These are phyloP conservation scores for Drosophila ohnishii DNA, from an alignment of 1,140 invertebrate genomes.

Conservation along the genomic window DNA sequence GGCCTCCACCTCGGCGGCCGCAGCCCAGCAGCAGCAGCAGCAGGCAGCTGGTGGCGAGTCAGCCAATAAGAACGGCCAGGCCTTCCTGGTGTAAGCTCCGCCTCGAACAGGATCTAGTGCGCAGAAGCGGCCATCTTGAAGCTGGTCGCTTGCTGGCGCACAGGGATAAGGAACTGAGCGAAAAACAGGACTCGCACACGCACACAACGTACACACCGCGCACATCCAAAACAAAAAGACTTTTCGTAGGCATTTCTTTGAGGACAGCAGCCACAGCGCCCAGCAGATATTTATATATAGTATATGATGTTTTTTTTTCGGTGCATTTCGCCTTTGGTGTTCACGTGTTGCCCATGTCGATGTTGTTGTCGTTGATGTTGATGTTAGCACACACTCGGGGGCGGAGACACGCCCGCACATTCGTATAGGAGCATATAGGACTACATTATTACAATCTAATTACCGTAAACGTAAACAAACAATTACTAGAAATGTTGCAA, in stretches of 20 bases:
- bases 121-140: constrained; percentile 74
- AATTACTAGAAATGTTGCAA: constrained; percentile 78
- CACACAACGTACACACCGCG: constrained; percentile 24
- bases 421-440: constrained; percentile 47
- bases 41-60: constrained; percentile 50
- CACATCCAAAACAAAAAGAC: constrained; percentile 63
- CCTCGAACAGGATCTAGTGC: constrained; percentile 55
- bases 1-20: constrained; percentile 76
- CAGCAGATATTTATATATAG: constrained; percentile 39
- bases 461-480: constrained; percentile 49
- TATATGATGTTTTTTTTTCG: constrained; percentile 34
- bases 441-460: constrained; percentile 53
- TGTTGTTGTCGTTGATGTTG: constrained; percentile 48
- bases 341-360: constrained; percentile 48
- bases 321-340: constrained; percentile 64
- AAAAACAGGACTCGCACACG: constrained; percentile 15
- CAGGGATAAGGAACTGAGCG: constrained; percentile 22
- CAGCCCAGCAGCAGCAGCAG: constrained; percentile 65
- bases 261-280: constrained; percentile 5
- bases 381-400: constrained; percentile 48
- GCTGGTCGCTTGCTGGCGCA: constrained; percentile 59
- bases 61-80: constrained; percentile 72
- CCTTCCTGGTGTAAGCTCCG: constrained; percentile 76
- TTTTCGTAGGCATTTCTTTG: constrained; percentile 71
- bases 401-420: constrained; percentile 32